A percentile compares a stretch with the other conserved stretches of the same genome.
These are phyloP conservation scores for Vidua chalybeata DNA, from an alignment of 2,113 vertebrate genomes.

Conservation along the genomic window DNA sequence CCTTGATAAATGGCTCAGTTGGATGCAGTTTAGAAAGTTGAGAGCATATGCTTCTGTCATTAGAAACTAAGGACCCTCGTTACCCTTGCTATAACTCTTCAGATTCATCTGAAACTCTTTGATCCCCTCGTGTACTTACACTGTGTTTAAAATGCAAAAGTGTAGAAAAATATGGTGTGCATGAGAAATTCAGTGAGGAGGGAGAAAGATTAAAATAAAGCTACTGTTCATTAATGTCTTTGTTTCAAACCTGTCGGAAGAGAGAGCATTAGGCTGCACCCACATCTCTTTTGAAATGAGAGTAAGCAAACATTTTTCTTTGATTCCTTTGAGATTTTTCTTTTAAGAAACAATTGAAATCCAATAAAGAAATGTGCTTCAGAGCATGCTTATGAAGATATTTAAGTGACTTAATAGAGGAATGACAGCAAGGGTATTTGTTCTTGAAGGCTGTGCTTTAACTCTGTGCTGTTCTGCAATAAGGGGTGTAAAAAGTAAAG, in stretches of 20 bases:
- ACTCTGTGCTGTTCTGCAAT: conserved; percentile 14
- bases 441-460: conserved; percentile 36
- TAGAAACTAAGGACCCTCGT: conserved; percentile 57
- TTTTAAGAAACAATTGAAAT: conserved; percentile 66
- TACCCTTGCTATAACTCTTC: conserved; percentile 68
- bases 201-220: conserved; percentile 57
- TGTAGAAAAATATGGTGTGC: conserved; percentile 37
- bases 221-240: conserved; percentile 31
- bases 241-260: neutral
- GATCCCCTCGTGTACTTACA: conserved; percentile 52
- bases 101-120: conserved; percentile 64
- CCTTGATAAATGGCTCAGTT: conserved; percentile 67
- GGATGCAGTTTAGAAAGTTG: conserved; percentile 67
- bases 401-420: conserved; percentile 66
- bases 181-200: neutral
- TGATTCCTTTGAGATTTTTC: conserved; percentile 66
- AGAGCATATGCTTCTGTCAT: conserved; percentile 62
- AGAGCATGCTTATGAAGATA: conserved; percentile 63
- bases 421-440: conserved; percentile 41
- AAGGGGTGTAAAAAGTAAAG: conserved; percentile 15
- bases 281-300: conserved; percentile 20
- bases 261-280: neutral
- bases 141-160: conserved; percentile 60
- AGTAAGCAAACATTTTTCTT: conserved; percentile 45
- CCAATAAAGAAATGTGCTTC: conserved; percentile 64